A percentile compares a stretch with the other conserved stretches of the same genome.
Evolutionary conservation across 2,797 vertebrate species (phyloP).

Genomic region (Melanotaenia maccullochi): DNA sequence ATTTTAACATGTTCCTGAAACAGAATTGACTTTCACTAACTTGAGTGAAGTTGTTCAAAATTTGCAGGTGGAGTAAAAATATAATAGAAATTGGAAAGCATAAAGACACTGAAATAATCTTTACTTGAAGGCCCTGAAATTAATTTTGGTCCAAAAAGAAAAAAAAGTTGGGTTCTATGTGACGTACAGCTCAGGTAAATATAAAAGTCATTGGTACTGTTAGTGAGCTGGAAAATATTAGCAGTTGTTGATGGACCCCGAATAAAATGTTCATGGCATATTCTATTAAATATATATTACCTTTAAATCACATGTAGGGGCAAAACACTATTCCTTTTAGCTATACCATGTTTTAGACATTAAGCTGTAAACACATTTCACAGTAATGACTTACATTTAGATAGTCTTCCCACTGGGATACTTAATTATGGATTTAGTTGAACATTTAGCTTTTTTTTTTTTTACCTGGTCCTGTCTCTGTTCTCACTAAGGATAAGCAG

Average conservation of each 20-base stretch:
- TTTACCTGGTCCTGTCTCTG: slow-evolving; percentile 6
- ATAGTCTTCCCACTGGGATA: not conserved
- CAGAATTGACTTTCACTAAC: too few species aligned
- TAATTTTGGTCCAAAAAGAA: not conserved
- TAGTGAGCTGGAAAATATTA: not conserved
- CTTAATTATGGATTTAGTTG: not conserved
- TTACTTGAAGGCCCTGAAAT: not conserved
- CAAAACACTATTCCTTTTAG: not conserved
- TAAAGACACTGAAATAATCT: not conserved
- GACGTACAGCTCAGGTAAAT: not conserved
- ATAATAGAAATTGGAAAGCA: not conserved
- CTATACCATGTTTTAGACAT: not conserved
- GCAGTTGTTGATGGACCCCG: not conserved
- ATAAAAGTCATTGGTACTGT: not conserved
- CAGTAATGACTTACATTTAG: not conserved
- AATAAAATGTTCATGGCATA: not conserved
- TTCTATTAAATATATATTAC: not conserved
- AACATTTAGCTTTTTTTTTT: slow-evolving; percentile 5
- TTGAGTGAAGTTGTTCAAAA: too few species aligned
- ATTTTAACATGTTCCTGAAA: not conserved
- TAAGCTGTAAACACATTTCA: not conserved
- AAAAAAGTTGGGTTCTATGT: not conserved
- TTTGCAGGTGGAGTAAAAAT: not conserved
- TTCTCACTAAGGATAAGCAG: not conserved
- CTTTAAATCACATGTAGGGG: too few species aligned